Evolutionary conservation across 2,888 invertebrate genomes (phyloP), one percentile per base, ranked within the genome.

Genomic region (Ectemnius continuus): DNA sequence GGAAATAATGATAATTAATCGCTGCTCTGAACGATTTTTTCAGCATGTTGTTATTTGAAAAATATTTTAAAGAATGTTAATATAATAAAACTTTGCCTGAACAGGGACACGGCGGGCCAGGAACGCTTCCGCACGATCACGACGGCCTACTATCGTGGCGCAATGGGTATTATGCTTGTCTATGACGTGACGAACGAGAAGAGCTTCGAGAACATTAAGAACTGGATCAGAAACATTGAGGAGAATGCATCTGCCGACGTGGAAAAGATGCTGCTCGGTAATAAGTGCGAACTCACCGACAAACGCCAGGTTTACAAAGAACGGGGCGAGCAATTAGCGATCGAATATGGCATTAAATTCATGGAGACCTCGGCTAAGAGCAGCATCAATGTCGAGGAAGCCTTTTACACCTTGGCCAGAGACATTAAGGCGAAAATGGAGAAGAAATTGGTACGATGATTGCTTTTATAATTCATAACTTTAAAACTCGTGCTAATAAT

Each of bases 151-250:
- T 99, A 99, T 92, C 94, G 99, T 85, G 99, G 99, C 63, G 99
- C 99, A 58, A 99, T 99, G 99, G 99, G 99, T 76, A 99, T 99
- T 84, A 98, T 99, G 98, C 93, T 99, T 82, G 99, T 99, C 52
- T 99, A 99, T 92, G 99, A 99, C 92, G 99, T 99, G 84, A 99
- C 99, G 86, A 99, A 98, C 92, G 99, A 98, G 90, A 99, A 99
- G 92, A 98, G 98, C 86, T 99, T 99, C 92, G 98, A 99, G 92
- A 99, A 99, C 91, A 99, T 99, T 72, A 97, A 98, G 91, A 99
- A 99, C 91, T 99, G 99, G 99, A 98, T 99, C 84, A 93, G 99
- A 88, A 99, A 99, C 92, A 99, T 99, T 89, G 99, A 99, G 91
- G 99, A 99, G 92, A 98, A 99, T 93, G 99, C 99, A 16, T 98